Conservation (phyloP, 2,113 vertebrate genomes). For the Otolemur garnettii region DNA sequence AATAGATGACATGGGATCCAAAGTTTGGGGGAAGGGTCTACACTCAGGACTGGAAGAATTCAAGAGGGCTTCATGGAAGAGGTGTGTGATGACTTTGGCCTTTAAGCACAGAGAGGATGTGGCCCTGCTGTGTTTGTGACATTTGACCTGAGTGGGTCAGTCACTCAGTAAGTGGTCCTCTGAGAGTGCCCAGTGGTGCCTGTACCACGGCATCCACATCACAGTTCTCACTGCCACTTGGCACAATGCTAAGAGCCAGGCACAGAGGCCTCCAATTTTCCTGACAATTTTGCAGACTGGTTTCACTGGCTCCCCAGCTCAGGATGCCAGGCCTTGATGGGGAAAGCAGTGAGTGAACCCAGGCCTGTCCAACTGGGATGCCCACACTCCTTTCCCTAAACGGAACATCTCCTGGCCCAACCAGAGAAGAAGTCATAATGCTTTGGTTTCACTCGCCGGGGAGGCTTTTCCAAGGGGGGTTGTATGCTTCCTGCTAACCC, state of each 20-base stretch:
- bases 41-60: neutral
- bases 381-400: too few species aligned
- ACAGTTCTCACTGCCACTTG: accelerated
- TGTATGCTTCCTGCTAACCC: neutral
- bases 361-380: accelerated
- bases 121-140: neutral
- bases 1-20: neutral
- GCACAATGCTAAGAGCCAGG: neutral
- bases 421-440: neutral
- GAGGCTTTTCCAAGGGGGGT: neutral
- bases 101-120: neutral
- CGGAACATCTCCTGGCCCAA: accelerated
- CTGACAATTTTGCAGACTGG: neutral
- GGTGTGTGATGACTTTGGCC: neutral
- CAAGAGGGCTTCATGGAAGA: neutral
- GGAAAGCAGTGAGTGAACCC: neutral
- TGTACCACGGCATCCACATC: accelerated
- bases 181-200: accelerated
- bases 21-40: neutral
- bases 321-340: neutral
- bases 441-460: neutral
- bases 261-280: neutral
- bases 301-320: neutral
- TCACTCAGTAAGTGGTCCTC: accelerated
- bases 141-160: neutral